Percentiles rank a stretch among this genome's conserved stretches.
phyloP scores from a whole-genome alignment of 2,888 invertebrate genomes.

The Ormyrus labotus region DNA sequence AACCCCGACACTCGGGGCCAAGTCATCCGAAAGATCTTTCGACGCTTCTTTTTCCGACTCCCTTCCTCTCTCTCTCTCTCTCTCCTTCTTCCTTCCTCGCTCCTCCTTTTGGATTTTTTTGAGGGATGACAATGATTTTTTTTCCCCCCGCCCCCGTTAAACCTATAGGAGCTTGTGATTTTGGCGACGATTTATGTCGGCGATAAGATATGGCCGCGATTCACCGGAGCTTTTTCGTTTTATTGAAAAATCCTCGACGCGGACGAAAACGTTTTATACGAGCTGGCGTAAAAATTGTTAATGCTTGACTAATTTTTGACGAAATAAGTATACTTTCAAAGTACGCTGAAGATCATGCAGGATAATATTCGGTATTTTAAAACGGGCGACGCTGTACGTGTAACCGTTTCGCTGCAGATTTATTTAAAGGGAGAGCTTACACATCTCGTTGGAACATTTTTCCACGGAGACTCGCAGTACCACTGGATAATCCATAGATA shows the following conservation, averaged over 20 bases:
- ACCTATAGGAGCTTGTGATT: not conserved
- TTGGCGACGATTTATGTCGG: not conserved
- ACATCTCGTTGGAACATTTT: conserved; percentile 11
- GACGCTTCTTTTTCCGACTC: conserved; percentile 53
- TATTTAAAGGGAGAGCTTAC: no score
- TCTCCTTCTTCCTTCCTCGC: not conserved
- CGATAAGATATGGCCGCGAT: no score
- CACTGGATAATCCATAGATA: not conserved
- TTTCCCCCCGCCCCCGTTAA: not conserved
- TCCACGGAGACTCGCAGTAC: conserved; percentile 2
- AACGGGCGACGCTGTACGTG: no score
- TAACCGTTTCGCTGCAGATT: no score
- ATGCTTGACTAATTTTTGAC: no score
- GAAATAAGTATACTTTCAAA: no score
- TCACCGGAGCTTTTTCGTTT: no score
- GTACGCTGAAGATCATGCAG: no score
- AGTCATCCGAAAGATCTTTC: conserved; percentile 66
- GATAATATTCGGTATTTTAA: no score
- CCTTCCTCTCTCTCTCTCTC: not conserved
- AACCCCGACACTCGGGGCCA: conserved; percentile 62
- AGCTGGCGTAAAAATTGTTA: no score
- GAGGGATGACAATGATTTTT: not conserved
- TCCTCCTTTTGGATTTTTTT: not conserved
- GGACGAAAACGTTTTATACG: no score
- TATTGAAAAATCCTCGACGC: no score